These are phyloP conservation scores for Emmelina monodactyla DNA, from an alignment of 2,888 invertebrate genomes.

Conservation along the genomic window DNA sequence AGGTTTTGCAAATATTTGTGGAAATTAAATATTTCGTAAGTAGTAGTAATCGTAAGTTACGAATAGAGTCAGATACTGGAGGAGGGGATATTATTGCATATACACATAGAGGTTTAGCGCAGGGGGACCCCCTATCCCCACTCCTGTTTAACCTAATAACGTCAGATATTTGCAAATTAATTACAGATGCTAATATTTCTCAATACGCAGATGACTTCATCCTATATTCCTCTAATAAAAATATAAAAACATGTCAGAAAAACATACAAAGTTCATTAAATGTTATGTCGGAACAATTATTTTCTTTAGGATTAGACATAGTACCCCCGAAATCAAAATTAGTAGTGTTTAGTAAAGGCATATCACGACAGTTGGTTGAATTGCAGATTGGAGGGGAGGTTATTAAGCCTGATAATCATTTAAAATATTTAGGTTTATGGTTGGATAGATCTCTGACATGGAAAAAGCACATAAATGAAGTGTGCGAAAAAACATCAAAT, in stretches of 20 bases:
- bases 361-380: too few species aligned
- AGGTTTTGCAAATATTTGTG: background rate
- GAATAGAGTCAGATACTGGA: background rate
- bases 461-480: too few species aligned
- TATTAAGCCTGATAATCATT: too few species aligned
- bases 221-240: slow-evolving; percentile 3
- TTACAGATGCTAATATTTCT: slow-evolving; percentile 1
- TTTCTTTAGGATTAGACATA: background rate
- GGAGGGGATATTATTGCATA: background rate
- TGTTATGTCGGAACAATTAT: background rate
- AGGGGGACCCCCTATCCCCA: slow-evolving; percentile 10
- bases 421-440: too few species aligned
- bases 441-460: too few species aligned
- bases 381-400: too few species aligned
- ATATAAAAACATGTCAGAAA: background rate
- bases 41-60: background rate
- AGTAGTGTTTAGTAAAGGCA: too few species aligned
- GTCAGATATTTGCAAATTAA: background rate
- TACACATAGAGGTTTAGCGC: slow-evolving; percentile 5
- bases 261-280: background rate
- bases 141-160: slow-evolving; percentile 10
- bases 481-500: too few species aligned
- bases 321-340: too few species aligned
- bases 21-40: background rate
- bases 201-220: slow-evolving; percentile 12